Percentiles rank a stretch among this genome's conserved stretches.
Conservation (phyloP, 2,797 vertebrate species). For the Danio kyathit region DNA sequence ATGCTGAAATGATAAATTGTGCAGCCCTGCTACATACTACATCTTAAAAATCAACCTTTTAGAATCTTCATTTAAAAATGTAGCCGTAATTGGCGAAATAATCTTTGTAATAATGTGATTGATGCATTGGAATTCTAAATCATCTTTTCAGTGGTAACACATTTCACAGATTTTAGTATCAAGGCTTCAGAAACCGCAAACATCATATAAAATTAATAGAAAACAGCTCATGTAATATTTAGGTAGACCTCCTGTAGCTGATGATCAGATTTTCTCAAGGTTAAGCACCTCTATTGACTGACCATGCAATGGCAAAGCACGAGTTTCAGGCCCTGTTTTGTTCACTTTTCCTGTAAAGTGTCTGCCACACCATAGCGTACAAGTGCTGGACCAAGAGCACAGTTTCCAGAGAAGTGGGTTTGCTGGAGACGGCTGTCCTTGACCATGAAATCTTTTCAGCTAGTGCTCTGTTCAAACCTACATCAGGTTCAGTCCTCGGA, state of each 20-base stretch:
- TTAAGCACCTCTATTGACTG: neutral
- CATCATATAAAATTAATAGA: neutral
- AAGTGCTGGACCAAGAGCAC: neutral
- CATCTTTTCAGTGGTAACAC: no score
- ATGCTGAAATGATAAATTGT: no score
- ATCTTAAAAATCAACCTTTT: no score
- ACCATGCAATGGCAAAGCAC: neutral
- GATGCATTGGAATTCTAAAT: no score
- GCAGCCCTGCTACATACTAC: no score
- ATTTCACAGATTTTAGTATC: neutral
- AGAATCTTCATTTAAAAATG: no score
- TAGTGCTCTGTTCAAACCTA: constrained; percentile 28
- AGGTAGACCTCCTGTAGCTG: neutral
- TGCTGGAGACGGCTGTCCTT: constrained; percentile 32
- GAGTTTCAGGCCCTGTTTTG: neutral
- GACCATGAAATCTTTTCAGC: constrained; percentile 17
- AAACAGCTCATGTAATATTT: constrained; percentile 9
- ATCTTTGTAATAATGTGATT: no score
- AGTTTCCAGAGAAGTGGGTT: constrained; percentile 16
- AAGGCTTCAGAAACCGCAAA: neutral
- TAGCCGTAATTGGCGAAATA: no score
- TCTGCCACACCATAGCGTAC: neutral
- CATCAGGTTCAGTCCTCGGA: constrained; percentile 6
- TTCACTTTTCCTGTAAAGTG: neutral
- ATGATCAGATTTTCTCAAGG: constrained; percentile 1